Conservation (phyloP, 2,888 invertebrate genomes). For the Heteromurus nitidus region DNA sequence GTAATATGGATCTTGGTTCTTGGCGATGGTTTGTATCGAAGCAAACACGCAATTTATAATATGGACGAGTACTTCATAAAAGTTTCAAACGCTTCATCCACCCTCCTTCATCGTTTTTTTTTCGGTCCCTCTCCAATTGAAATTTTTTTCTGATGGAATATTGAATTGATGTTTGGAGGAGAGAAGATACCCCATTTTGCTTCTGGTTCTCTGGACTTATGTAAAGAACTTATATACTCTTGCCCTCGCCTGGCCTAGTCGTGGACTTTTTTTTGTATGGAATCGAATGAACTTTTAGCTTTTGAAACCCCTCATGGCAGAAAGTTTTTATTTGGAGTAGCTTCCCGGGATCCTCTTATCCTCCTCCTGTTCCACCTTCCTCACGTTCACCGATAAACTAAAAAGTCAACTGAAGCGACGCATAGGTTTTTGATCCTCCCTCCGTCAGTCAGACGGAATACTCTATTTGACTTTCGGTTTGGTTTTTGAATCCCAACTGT, state of each 20-base stretch:
- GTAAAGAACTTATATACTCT: neutral
- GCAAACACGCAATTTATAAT: no score
- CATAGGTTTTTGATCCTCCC: constrained; percentile 39
- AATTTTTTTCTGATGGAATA: constrained; percentile 60
- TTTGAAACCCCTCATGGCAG: no score
- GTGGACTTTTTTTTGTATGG: neutral
- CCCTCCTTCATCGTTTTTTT: constrained; percentile 12
- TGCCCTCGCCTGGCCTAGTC: neutral
- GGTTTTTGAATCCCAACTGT: constrained; percentile 46
- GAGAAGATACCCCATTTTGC: neutral
- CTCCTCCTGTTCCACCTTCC: neutral
- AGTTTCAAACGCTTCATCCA: constrained; percentile 20
- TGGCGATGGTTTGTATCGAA: no score
- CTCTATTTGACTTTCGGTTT: constrained; percentile 61
- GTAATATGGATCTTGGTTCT: no score
- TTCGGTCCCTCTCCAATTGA: constrained; percentile 41
- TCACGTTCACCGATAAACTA: constrained; percentile 20
- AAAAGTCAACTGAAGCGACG: constrained; percentile 24
- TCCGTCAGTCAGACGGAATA: no score
- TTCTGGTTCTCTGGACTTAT: no score
- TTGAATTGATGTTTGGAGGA: constrained; percentile 30
- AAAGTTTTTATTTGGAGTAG: no score
- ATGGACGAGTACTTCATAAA: constrained; percentile 52
- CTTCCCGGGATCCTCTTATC: constrained; percentile 40
- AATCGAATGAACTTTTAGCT: constrained; percentile 41